Evolutionary conservation across 2,113 vertebrate species (phyloP).

Genomic region (Paramormyrops kingsleyae): DNA sequence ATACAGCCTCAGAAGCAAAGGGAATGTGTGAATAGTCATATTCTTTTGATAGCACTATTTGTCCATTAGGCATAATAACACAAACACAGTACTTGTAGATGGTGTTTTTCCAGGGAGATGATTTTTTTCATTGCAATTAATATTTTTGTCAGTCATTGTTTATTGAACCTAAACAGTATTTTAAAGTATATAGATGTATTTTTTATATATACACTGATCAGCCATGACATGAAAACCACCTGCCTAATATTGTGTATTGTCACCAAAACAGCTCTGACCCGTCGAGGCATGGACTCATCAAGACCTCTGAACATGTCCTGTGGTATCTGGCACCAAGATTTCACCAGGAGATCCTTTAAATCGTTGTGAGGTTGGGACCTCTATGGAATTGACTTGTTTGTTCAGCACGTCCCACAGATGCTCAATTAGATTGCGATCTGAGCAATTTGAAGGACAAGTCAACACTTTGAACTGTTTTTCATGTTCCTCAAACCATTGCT

Average conservation of each 20-base stretch:
- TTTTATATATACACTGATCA: neutral
- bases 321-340: neutral
- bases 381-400: neutral
- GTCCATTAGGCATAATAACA: neutral
- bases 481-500: no score
- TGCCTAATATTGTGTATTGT: no score
- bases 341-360: neutral
- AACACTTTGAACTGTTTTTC: no score
- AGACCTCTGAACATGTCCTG: neutral
- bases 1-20: neutral
- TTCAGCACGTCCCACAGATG: no score
- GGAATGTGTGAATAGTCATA: neutral
- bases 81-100: neutral
- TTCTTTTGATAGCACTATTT: neutral
- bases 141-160: neutral
- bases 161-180: neutral
- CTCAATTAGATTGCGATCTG: no score
- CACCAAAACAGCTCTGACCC: no score
- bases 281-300: neutral
- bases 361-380: neutral
- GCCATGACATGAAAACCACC: no score
- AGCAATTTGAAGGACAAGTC: no score
- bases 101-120: neutral
- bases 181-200: neutral
- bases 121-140: neutral